These are phyloP conservation scores for Pelusios castaneus DNA, from an alignment of 2,113 vertebrate genomes.

Conservation along the genomic window DNA sequence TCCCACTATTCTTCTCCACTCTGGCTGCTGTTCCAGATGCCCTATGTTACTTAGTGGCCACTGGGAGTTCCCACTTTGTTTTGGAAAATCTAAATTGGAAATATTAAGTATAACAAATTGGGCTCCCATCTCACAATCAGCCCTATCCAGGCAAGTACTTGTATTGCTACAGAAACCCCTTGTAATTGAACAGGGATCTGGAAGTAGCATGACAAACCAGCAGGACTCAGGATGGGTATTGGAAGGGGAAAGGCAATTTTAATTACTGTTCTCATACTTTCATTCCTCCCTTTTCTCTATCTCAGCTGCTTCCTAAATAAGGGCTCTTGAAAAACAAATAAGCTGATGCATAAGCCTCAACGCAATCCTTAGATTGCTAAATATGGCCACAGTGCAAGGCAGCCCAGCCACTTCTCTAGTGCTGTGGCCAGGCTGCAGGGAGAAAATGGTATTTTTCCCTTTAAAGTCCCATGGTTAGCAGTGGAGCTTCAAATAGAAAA, in stretches of 20 bases:
- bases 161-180: not conserved
- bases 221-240: not conserved
- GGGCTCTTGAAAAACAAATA: not conserved
- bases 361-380: not conserved
- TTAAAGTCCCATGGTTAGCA: not conserved
- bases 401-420: rapidly evolving
- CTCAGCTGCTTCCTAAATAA: not conserved
- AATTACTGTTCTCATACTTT: not conserved
- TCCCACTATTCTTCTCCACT: not conserved
- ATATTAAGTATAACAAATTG: not conserved
- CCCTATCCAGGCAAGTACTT: not conserved
- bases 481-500: not conserved
- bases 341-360: not conserved
- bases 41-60: not conserved
- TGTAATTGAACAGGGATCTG: not conserved
- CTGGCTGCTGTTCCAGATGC: not conserved
- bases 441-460: not conserved
- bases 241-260: not conserved
- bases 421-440: rapidly evolving
- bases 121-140: not conserved
- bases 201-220: not conserved
- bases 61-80: not conserved
- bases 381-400: rapidly evolving
- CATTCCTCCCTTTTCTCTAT: not conserved
- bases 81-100: not conserved